These are phyloP conservation scores for Lepisosteus osseus DNA, from an alignment of 2,113 vertebrate species.

Conservation along the genomic window DNA sequence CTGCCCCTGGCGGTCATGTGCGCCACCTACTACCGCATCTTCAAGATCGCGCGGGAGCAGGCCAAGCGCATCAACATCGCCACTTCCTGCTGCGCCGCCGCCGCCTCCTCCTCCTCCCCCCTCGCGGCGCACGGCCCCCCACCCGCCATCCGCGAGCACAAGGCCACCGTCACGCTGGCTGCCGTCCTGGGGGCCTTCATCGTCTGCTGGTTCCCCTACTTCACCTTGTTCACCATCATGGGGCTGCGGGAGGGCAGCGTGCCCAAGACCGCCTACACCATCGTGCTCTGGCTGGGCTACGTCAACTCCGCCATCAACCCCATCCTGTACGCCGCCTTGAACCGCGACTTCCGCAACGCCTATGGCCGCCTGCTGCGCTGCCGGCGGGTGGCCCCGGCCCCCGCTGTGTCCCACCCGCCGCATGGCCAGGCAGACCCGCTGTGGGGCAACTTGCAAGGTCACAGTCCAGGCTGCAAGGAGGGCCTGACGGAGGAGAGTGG, in stretches of 20 bases:
- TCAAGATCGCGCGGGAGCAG: conserved; percentile 85
- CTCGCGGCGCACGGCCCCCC: conserved; percentile 48
- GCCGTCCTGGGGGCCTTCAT: conserved; percentile 87
- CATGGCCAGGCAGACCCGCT: conserved; percentile 38
- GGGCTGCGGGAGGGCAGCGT: conserved; percentile 54
- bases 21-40: conserved; percentile 82
- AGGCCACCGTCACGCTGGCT: conserved; percentile 83
- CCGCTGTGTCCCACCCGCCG: conserved; percentile 25
- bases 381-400: conserved; percentile 16
- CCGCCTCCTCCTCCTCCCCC: conserved; percentile 36
- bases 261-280: conserved; percentile 43
- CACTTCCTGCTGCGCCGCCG: conserved; percentile 44
- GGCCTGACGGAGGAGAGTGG: conserved; percentile 19
- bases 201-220: conserved; percentile 93
- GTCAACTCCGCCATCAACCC: conserved; percentile 92
- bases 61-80: conserved; percentile 78
- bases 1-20: conserved; percentile 87
- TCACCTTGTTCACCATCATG: conserved; percentile 76
- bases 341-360: conserved; percentile 81
- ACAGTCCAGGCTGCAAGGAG: conserved; percentile 22
- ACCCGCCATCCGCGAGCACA: conserved; percentile 78
- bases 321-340: conserved; percentile 84
- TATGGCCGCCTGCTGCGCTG: conserved; percentile 79
- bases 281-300: conserved; percentile 85
- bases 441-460: conserved; percentile 24